Percentiles rank a stretch among this genome's conserved stretches.
Conservation (phyloP, 1,140 invertebrate species). For the Nasonia giraulti region DNA sequence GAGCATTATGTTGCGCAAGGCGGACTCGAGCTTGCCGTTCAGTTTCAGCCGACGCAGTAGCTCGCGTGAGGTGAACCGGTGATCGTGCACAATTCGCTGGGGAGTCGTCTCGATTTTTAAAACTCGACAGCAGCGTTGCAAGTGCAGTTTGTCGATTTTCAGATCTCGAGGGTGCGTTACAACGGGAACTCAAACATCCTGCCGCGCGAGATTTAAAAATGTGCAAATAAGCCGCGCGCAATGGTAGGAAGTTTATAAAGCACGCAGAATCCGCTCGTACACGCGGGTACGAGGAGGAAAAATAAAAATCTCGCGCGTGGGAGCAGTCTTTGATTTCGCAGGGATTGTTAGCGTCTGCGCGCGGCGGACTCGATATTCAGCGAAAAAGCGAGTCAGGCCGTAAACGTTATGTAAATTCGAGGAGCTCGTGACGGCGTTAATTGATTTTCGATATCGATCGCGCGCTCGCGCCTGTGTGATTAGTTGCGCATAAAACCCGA, state of each 20-base stretch:
- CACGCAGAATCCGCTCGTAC: background rate
- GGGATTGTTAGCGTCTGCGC: background rate
- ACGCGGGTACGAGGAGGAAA: background rate
- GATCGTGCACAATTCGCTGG: background rate
- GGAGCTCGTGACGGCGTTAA: background rate
- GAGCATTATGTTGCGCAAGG: slow-evolving; percentile 19
- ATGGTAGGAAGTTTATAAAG: background rate
- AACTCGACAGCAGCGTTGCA: background rate
- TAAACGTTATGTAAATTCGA: slow-evolving; percentile 25
- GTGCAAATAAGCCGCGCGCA: slow-evolving; percentile 33
- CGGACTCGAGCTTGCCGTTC: background rate
- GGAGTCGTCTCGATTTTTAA: background rate
- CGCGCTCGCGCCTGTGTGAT: background rate
- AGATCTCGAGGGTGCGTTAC: slow-evolving; percentile 20
- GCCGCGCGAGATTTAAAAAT: slow-evolving; percentile 25
- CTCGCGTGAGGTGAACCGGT: background rate
- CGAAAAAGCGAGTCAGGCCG: background rate
- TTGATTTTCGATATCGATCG: slow-evolving; percentile 43
- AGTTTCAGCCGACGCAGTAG: too few species aligned
- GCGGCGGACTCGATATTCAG: background rate
- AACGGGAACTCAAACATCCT: slow-evolving; percentile 39
- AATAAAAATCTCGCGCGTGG: slow-evolving; percentile 5
- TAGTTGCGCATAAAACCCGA: background rate
- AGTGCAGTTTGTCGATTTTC: slow-evolving; percentile 12
- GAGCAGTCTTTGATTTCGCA: background rate